Conservation (phyloP, 1,140 invertebrate species). For the Mizuhopecten yessoensis region DNA sequence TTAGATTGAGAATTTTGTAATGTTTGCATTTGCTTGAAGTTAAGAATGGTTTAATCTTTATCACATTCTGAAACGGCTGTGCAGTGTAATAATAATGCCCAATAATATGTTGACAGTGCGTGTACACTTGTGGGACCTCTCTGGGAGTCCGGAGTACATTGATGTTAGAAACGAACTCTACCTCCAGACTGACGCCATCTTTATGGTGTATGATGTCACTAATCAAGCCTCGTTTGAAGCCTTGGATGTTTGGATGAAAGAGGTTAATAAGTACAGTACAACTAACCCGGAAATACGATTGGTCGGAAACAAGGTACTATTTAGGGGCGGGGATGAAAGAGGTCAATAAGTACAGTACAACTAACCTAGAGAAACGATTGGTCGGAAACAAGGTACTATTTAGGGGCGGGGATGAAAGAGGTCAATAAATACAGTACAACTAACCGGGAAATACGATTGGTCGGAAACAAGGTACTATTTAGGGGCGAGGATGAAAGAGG, state of each 20-base stretch:
- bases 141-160: constrained; percentile 78
- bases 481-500: not conserved
- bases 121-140: constrained; percentile 82
- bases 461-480: not conserved
- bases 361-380: too few relatives aligned
- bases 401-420: not conserved
- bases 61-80: too few relatives aligned
- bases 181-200: constrained; percentile 77
- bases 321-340: too few relatives aligned
- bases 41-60: too few relatives aligned
- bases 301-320: constrained; percentile 79
- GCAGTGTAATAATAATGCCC: too few relatives aligned
- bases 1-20: too few relatives aligned
- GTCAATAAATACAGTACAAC: too few relatives aligned
- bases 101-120: constrained; percentile 76
- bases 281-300: constrained; percentile 74
- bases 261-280: constrained; percentile 72
- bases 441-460: not conserved
- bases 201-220: constrained; percentile 80
- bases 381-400: not conserved
- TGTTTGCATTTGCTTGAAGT: too few relatives aligned
- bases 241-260: constrained; percentile 78
- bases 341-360: too few relatives aligned
- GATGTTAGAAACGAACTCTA: constrained; percentile 82
- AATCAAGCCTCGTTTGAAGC: constrained; percentile 77